A percentile compares a stretch with the other conserved stretches of the same genome.
Evolutionary conservation across 2,888 invertebrate genomes (phyloP).

Genomic region (Ditula angustiorana): DNA sequence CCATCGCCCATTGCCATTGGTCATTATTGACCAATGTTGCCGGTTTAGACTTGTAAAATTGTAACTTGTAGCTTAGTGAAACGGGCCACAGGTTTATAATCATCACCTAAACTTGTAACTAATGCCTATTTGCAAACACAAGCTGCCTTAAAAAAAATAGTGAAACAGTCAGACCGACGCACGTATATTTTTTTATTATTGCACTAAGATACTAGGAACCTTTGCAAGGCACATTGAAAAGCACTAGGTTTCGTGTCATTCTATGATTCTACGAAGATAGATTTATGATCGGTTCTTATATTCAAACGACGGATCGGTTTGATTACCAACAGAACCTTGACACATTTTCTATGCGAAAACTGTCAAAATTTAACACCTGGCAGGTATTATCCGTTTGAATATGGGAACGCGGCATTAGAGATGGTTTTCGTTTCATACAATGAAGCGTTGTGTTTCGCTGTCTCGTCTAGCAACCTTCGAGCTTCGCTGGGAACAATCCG

Average conservation of each 20-base stretch:
- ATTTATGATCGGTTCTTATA: slow-evolving; percentile 13
- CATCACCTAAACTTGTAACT: neutral
- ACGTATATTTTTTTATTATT: slow-evolving; percentile 45
- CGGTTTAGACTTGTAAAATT: too few relatives aligned
- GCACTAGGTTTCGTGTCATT: slow-evolving; percentile 55
- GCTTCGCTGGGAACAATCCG: slow-evolving; percentile 34
- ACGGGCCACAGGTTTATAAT: too few relatives aligned
- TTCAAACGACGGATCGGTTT: neutral
- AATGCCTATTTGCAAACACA: neutral
- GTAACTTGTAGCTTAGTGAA: too few relatives aligned
- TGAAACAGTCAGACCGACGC: neutral
- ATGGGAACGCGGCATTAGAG: slow-evolving; percentile 2
- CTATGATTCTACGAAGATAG: slow-evolving; percentile 38
- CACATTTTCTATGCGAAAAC: too few relatives aligned
- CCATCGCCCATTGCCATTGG: too few relatives aligned
- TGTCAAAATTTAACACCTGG: too few relatives aligned
- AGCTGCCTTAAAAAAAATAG: neutral
- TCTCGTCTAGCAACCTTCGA: slow-evolving; percentile 16
- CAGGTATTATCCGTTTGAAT: too few relatives aligned
- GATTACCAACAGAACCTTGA: neutral
- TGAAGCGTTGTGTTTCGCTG: slow-evolving; percentile 29
- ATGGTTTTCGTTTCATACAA: slow-evolving; percentile 9
- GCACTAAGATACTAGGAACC: slow-evolving; percentile 66
- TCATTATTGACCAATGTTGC: too few relatives aligned
- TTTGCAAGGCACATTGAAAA: slow-evolving; percentile 73